Conservation (phyloP, 1,140 invertebrate genomes). For the Catajapyx aquilonaris region DNA sequence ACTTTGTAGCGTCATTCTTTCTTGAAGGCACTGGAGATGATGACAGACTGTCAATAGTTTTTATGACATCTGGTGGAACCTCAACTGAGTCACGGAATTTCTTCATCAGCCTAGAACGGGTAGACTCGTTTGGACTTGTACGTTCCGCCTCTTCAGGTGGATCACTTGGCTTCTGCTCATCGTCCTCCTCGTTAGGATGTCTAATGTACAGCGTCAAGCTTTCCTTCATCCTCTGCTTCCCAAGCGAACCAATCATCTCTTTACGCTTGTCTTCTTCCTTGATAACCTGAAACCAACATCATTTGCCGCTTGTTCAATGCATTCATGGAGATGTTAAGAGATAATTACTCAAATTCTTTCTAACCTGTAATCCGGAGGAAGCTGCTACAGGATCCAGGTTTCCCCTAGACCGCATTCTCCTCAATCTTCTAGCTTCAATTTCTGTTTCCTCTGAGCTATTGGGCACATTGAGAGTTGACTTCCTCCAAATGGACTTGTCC, state of each 20-base stretch:
- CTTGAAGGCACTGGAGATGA: not conserved
- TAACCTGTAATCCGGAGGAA: too few species aligned
- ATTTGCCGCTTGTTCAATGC: too few species aligned
- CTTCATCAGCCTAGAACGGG: conserved; percentile 11
- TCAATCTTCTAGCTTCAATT: conserved; percentile 19
- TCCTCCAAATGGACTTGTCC: conserved; percentile 53
- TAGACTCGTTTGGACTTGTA: conserved; percentile 1
- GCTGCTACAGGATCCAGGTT: conserved; percentile 22
- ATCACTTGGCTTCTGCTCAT: conserved; percentile 25
- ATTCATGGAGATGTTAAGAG: too few species aligned
- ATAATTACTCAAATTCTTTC: too few species aligned
- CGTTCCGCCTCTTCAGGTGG: conserved; percentile 5
- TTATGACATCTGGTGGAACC: conserved; percentile 13
- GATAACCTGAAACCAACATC: conserved; percentile 22
- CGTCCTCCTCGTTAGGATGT: conserved; percentile 6
- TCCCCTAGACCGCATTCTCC: conserved; percentile 24
- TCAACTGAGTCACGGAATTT: conserved; percentile 13
- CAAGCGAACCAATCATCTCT: conserved; percentile 25
- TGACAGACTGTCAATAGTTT: conserved; percentile 12
- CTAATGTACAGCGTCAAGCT: conserved; percentile 41
- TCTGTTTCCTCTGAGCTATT: conserved; percentile 35
- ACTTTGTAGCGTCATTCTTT: too few species aligned
- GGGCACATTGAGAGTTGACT: conserved; percentile 41
- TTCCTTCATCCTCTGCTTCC: conserved; percentile 18
- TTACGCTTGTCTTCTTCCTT: conserved; percentile 31